Evolutionary conservation across 2,888 invertebrate genomes (phyloP).

Genomic region (Sisyra terminalis): DNA sequence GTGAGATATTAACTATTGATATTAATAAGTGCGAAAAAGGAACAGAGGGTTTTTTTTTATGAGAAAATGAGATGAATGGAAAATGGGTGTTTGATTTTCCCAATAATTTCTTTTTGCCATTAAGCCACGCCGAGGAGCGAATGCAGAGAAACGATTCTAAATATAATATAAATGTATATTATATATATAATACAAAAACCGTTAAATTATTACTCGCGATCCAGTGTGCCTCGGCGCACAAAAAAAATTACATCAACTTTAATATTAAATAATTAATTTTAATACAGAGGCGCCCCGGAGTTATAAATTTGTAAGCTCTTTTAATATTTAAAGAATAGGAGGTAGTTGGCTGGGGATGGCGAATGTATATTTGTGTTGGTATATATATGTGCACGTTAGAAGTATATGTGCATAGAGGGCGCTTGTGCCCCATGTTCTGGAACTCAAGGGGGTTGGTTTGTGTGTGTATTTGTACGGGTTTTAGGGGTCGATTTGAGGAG

Average conservation of each 20-base stretch:
- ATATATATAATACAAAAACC: not conserved
- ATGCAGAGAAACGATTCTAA: too few relatives aligned
- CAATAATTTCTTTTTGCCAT: too few relatives aligned
- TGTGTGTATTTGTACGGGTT: too few relatives aligned
- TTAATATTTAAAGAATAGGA: conserved; percentile 22
- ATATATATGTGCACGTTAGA: conserved; percentile 10
- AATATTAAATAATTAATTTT: conserved; percentile 43
- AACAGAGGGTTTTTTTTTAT: too few relatives aligned
- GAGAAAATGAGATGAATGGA: too few relatives aligned
- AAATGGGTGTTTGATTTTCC: too few relatives aligned
- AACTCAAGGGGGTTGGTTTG: too few relatives aligned
- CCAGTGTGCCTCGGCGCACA: conserved; percentile 1
- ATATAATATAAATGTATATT: too few relatives aligned
- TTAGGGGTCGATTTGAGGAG: too few relatives aligned
- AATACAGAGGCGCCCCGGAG: conserved; percentile 32
- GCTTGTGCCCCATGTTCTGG: conserved; percentile 16
- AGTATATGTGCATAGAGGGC: conserved; percentile 10
- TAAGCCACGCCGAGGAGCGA: too few relatives aligned
- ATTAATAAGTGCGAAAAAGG: too few relatives aligned
- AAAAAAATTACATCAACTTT: conserved; percentile 35
- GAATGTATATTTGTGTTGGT: conserved; percentile 14
- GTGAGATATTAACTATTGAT: too few relatives aligned
- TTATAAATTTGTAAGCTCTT: conserved; percentile 26
- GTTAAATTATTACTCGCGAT: conserved; percentile 1
- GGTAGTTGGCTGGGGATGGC: conserved; percentile 5